These are phyloP conservation scores for Cervus canadensis DNA, from an alignment of 2,113 vertebrate genomes.

Conservation along the genomic window DNA sequence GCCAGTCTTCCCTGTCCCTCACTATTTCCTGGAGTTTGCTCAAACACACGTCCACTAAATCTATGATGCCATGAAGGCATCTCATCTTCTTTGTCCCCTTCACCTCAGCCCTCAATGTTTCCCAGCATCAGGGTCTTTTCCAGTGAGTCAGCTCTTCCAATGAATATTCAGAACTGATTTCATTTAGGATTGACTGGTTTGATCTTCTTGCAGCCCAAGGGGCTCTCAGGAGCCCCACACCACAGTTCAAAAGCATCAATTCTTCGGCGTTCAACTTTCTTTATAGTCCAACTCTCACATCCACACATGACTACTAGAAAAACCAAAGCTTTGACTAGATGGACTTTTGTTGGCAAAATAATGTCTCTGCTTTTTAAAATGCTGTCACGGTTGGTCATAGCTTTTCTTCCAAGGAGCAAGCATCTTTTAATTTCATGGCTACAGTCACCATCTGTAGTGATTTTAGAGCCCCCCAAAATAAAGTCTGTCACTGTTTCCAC, in stretches of 20 bases:
- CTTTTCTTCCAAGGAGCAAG: background rate
- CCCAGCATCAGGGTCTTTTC: background rate
- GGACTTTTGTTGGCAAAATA: background rate
- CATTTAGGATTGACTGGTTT: background rate
- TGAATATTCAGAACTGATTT: background rate
- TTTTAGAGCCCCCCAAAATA: background rate
- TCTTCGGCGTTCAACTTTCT: fast-evolving
- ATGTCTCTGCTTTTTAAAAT: background rate
- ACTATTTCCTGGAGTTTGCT: background rate
- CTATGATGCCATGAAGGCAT: background rate
- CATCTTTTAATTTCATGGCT: background rate
- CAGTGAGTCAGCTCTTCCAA: background rate
- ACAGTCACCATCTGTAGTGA: background rate
- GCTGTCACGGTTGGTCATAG: background rate
- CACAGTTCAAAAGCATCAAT: background rate
- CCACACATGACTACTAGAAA: background rate
- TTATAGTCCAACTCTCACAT: background rate
- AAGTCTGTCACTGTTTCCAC: background rate
- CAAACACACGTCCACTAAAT: fast-evolving
- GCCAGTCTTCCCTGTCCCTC: background rate
- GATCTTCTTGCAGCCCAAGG: background rate
- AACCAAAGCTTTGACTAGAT: background rate
- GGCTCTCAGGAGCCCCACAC: background rate
- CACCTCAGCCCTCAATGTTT: fast-evolving
- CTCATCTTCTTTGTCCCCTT: background rate